Evolutionary conservation across 2,888 invertebrate species (phyloP), one percentile per base, ranked within the genome.

Genomic region (Stenotaenia linearis): DNA sequence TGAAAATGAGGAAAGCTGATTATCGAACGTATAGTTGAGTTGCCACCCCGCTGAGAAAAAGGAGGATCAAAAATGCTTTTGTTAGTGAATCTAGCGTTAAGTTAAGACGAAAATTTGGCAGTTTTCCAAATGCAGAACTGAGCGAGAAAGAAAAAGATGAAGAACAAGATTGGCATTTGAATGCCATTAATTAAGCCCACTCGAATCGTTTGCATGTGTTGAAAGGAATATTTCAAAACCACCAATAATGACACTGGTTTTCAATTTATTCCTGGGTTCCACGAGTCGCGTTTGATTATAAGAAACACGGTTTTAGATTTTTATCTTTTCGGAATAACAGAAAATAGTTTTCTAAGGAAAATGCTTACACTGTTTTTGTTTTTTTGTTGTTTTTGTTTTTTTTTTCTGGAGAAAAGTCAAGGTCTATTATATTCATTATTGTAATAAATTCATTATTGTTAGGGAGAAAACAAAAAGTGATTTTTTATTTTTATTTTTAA

Each of bases 161-260:
- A 69, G 69, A 69, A 69, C 25, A 12, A 69, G 69, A 25, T 69
- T 69, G 69, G 69, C 25, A 69, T 69, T 69, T 69, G 69, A 25
- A 69, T 69, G 25, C 25, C 69, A 69, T 69, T 69, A 69, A 69
- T 69, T 69, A 69, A 69, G n/a, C 69, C 28, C 69, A 69, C 28
- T 28, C 10, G 10, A 69, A 69, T 69, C 69, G 28, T 69, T 69
- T 50, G 50, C 50, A 50, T 50, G 50, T 50, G 50, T 69, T 69
- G 25, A 28, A 69, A 69, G 69, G 15, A 28, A 69, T 25, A 50
- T 50, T 69, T 69, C 69, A 69, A 69, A 69, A 69, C 69, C 69
- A 28, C 25, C 4, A 69, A 69, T 28, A 23, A 69, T 50, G 50
- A 50, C 50, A 50, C n/a, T 50, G n/a, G n/a, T 50, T 40, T 18